Evolutionary conservation across 2,888 invertebrate genomes (phyloP).

Genomic region (Lottia gigantea): DNA sequence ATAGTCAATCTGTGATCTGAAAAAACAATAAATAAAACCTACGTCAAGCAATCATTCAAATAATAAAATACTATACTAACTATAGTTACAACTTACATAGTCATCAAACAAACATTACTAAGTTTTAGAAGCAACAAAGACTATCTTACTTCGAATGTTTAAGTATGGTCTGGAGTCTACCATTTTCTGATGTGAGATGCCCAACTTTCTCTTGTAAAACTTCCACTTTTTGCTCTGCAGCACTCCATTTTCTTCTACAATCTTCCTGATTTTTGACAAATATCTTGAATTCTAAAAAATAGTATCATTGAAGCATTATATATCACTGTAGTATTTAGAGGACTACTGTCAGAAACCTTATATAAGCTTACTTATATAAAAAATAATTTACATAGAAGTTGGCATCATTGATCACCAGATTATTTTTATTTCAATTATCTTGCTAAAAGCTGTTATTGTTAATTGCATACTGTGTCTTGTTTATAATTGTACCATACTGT

Average conservation of each 20-base stretch:
- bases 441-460: no score
- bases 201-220: constrained; percentile 79
- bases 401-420: no score
- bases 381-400: no score
- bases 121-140: no score
- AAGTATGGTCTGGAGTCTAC: constrained; percentile 83
- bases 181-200: constrained; percentile 78
- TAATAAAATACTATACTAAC: no score
- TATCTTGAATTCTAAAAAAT: constrained; percentile 77
- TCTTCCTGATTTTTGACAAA: constrained; percentile 81
- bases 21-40: constrained; percentile 15
- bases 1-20: constrained; percentile 80
- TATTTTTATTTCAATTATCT: no score
- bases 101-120: no score
- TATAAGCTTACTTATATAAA: no score
- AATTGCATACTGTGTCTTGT: no score
- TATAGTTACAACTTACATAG: no score
- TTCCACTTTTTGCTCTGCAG: constrained; percentile 79
- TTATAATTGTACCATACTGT: no score
- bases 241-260: constrained; percentile 78
- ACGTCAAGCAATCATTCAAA: no score
- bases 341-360: background rate
- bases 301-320: background rate
- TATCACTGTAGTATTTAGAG: background rate
- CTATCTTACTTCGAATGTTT: constrained; percentile 72